These are phyloP conservation scores for Reticulitermes speratus DNA, from an alignment of 1,140 invertebrate species.

Conservation along the genomic window DNA sequence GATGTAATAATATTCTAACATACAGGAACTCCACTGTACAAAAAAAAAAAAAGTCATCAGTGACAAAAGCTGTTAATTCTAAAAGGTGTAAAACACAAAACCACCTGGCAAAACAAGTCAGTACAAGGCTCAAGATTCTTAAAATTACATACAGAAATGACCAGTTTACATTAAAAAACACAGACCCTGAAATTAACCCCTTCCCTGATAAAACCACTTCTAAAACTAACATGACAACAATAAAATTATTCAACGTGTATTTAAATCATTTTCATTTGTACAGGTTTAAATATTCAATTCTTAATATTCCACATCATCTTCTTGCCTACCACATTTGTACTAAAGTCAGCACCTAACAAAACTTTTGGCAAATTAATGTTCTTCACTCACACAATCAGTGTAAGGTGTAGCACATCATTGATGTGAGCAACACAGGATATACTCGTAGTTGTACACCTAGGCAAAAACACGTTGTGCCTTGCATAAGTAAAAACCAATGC, in stretches of 20 bases:
- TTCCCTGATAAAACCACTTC: background rate
- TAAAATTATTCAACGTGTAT: background rate
- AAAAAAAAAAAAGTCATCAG: background rate
- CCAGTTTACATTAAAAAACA: background rate
- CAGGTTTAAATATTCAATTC: background rate
- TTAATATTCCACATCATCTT: background rate
- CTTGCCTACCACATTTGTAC: background rate
- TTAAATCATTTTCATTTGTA: no score
- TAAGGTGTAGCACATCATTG: background rate
- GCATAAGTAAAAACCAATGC: no score
- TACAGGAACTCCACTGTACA: background rate
- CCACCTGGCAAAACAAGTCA: background rate
- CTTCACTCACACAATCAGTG: background rate
- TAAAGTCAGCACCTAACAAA: background rate
- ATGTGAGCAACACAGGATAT: no score
- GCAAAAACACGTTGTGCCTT: no score
- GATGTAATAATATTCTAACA: background rate
- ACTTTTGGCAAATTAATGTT: background rate
- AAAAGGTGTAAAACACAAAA: background rate
- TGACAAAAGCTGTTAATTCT: background rate
- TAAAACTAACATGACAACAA: background rate
- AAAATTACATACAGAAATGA: background rate
- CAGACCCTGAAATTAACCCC: background rate
- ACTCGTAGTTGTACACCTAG: no score
- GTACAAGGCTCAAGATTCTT: background rate